Percentiles rank a stretch among this genome's conserved stretches.
Evolutionary conservation across 2,888 invertebrate species (phyloP).

Genomic region (Drosophila sordidapex): DNA sequence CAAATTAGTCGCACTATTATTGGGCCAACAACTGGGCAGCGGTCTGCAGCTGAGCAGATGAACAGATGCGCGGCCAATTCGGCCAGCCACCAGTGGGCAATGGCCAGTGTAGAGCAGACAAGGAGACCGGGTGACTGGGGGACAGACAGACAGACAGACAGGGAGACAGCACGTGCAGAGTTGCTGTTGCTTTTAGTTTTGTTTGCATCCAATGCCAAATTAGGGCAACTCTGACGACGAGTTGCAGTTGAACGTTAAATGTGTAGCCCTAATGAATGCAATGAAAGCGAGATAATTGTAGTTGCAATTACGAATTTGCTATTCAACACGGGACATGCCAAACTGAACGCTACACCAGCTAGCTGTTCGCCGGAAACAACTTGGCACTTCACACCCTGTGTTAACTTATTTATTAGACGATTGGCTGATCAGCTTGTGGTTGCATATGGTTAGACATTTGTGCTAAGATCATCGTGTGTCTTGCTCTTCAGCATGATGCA

Average conservation of each 20-base stretch:
- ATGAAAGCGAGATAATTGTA: constrained; percentile 40
- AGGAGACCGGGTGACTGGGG: neutral
- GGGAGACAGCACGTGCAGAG: neutral
- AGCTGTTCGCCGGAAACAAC: neutral
- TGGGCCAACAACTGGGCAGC: constrained; percentile 6
- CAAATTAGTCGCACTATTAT: constrained; percentile 41
- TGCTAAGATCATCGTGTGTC: neutral
- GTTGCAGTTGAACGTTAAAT: neutral
- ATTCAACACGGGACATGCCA: constrained; percentile 17
- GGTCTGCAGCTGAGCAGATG: neutral
- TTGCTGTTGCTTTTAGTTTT: neutral
- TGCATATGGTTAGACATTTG: neutral
- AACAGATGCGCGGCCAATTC: neutral
- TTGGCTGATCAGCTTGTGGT: neutral
- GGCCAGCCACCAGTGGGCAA: neutral
- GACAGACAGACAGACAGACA: neutral
- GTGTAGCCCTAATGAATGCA: constrained; percentile 25
- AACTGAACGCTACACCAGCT: constrained; percentile 3
- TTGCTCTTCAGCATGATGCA: neutral
- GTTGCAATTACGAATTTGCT: constrained; percentile 26
- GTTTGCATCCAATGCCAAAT: constrained; percentile 9
- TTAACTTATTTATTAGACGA: neutral
- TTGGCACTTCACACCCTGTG: neutral
- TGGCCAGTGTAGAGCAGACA: neutral
- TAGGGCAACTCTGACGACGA: constrained; percentile 4